Evolutionary conservation across 2,113 vertebrate genomes (phyloP).

Genomic region (Panthera uncia): DNA sequence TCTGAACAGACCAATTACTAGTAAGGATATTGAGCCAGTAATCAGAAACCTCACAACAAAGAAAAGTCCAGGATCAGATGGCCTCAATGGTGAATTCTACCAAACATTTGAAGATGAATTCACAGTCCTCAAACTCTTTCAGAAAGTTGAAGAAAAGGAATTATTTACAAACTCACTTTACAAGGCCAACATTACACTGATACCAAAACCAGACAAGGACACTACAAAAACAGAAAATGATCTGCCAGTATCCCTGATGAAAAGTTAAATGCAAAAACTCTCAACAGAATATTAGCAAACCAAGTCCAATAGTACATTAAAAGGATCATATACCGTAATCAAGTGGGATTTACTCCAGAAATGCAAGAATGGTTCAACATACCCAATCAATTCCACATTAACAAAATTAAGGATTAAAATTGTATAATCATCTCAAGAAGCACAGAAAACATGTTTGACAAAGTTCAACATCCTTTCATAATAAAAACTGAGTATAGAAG

Average conservation of each 20-base stretch:
- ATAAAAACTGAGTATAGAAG: not conserved
- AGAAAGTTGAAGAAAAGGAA: not conserved
- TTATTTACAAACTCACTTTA: not conserved
- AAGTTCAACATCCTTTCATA: not conserved
- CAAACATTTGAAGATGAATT: not conserved
- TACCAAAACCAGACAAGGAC: not conserved
- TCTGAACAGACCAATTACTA: not conserved
- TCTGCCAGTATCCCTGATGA: not conserved
- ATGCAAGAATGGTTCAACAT: not conserved
- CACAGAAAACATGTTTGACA: not conserved
- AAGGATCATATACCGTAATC: not conserved
- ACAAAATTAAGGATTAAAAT: not conserved
- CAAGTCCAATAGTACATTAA: not conserved
- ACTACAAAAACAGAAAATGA: not conserved
- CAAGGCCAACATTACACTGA: not conserved
- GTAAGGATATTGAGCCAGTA: not conserved
- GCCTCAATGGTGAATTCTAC: not conserved
- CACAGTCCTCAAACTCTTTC: not conserved
- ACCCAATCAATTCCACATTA: not conserved
- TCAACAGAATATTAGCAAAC: not conserved
- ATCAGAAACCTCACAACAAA: not conserved
- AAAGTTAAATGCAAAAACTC: not conserved
- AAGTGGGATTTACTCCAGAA: not conserved
- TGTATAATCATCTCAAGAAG: not conserved
- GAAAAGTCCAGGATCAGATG: not conserved